Base-by-base conservation (phyloP, 2,888 invertebrate species). In the Leptopterna dolabrata region DNA sequence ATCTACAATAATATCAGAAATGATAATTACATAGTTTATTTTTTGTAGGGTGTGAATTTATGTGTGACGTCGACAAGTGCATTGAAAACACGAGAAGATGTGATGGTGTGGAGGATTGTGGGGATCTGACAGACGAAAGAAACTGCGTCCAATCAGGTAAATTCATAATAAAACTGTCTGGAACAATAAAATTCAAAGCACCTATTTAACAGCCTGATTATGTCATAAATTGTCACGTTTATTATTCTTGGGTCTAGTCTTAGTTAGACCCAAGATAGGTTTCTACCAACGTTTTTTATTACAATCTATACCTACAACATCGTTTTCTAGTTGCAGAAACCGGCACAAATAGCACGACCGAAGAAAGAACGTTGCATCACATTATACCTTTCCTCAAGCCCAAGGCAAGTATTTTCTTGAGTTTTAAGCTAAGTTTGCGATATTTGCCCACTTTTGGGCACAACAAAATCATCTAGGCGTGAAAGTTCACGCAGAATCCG, bases 1-100 rank as follows among this genome's bases (percentile, higher is more conserved):
- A n/a, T n/a, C n/a, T n/a, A n/a, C n/a, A n/a, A n/a, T n/a, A n/a
- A n/a, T n/a, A n/a, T n/a, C n/a, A n/a, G n/a, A n/a, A n/a, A n/a
- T n/a, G n/a, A n/a, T n/a, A n/a, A n/a, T n/a, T n/a, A n/a, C n/a
- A n/a, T 36, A 36, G 2, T 36, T 36, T 36, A 36, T 13, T 16
- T 47, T 70, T 70, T 70, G 6, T 30, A 85, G 85, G 29, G 16
- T 85, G 85, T 41, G 85, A 85, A 47, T 85, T 85, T 73, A 85
- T 85, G 85, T 85, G 85, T 19, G 85, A 85, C 73, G 85, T 85
- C 6, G 73, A 73, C 41, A 85, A 85, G 73, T 85, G 85, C 76
- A 85, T 85, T 19, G 85, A 85, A 85, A 85, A 85, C 45, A 85
- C 85, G 29, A 85, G 76, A 47, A 71, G 85, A 85, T 85, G 85